Percentiles rank a stretch among this genome's conserved stretches.
These are phyloP conservation scores for Grammomys dolichurus DNA, from an alignment of 2,113 vertebrate genomes.

Conservation along the genomic window DNA sequence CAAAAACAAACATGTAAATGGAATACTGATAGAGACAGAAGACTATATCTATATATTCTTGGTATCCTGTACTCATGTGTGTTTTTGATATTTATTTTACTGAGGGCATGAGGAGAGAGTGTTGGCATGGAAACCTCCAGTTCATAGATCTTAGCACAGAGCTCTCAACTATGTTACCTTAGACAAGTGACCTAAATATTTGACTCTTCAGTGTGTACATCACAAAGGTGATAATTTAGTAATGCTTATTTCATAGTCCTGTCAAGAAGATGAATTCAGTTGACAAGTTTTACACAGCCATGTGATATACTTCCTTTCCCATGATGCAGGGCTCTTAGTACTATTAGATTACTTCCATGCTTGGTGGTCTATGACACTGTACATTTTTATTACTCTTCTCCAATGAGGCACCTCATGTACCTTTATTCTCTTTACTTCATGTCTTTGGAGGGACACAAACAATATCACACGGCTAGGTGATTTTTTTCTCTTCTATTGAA, in stretches of 20 bases:
- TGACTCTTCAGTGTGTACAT: not conserved
- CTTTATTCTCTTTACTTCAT: not conserved
- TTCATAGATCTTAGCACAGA: not conserved
- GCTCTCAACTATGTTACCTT: not conserved
- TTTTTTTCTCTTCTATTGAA: not conserved
- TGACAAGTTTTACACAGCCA: not conserved
- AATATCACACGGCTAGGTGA: not conserved
- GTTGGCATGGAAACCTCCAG: not conserved
- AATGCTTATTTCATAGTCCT: not conserved
- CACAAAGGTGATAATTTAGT: not conserved
- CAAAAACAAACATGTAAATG: not conserved
- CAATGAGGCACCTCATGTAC: not conserved
- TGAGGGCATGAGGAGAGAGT: fast-evolving
- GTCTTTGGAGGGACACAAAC: not conserved
- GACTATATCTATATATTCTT: not conserved
- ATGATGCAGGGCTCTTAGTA: not conserved
- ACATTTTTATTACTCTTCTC: not conserved
- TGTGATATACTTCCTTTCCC: not conserved
- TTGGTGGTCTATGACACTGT: not conserved
- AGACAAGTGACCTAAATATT: not conserved
- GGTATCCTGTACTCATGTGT: fast-evolving
- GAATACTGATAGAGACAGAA: not conserved
- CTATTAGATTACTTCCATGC: not conserved
- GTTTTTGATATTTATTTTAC: not conserved
- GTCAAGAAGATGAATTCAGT: not conserved